Base-by-base conservation (phyloP, 2,797 vertebrate genomes). In the Macropodus opercularis region DNA sequence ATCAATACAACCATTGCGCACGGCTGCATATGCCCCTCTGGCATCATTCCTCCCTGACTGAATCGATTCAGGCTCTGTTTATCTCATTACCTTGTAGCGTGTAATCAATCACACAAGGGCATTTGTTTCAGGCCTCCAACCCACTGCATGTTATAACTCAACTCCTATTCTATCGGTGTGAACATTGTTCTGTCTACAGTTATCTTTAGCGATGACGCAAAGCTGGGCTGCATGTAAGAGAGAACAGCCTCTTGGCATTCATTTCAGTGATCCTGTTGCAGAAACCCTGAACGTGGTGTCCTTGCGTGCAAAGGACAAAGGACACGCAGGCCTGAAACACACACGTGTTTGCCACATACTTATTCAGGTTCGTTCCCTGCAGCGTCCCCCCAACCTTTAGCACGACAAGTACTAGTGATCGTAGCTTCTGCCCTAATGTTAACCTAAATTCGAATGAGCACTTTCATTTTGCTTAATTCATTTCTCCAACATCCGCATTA, bases 61-160 rank as follows among this genome's bases (percentile, higher is more conserved):
- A 85, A 92, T 92, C 76, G 77, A 90, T 91, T 87, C 70, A 78
- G 72, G 79, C 83, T 90, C 86, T 90, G 87, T 90, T 92, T 89
- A 91, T 91, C 87, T 90, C 90, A 90, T 92, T 91, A 91, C 82
- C 82, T 85, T 86, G 80, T 85, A 87, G 87, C 75, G 56, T 81
- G 77, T 86, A 90, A 90, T 91, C 87, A 90, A 90, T 91, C 87
- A 89, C 81, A 80, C 84, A 84, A 87, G 86, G 87, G 85, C 88
- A 86, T 90, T 90, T 72, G 80, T 86, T 84, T 75, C 41, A 26
- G 78, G 75, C 75, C 78, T 80, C 70, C 80, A 81, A 84, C 81
- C 74, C 75, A 69, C 70, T 47, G 59, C 35, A 42, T 54, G 69
- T 73, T 79, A 85, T 55, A 83, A 80, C 72, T 63, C 75, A 51